Conservation (phyloP, 2,888 invertebrate genomes). For the Nebria brevicollis region DNA sequence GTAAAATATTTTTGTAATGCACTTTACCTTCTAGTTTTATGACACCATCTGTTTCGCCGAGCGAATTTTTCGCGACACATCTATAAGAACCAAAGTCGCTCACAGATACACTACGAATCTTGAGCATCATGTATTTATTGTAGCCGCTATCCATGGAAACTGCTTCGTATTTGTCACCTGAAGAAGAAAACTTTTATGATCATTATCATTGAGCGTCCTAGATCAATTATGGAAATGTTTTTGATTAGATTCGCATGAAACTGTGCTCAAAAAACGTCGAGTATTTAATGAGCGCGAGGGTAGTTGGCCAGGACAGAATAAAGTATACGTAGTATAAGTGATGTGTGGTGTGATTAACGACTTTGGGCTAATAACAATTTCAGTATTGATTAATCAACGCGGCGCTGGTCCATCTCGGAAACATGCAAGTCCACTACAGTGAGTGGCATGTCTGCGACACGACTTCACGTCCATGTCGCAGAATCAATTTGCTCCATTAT, state of each 20-base stretch:
- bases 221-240: too few species aligned
- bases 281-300: neutral
- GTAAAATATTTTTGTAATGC: neutral
- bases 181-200: conserved; percentile 52
- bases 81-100: conserved; percentile 89
- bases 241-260: too few species aligned
- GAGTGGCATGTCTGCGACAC: conserved; percentile 46
- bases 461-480: conserved; percentile 14
- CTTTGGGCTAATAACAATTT: conserved; percentile 57
- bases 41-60: conserved; percentile 89
- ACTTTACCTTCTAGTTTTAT: conserved; percentile 87
- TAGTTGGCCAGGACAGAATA: neutral
- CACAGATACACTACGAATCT: conserved; percentile 81
- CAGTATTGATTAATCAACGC: conserved; percentile 56
- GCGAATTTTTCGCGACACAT: conserved; percentile 91
- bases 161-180: conserved; percentile 90
- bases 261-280: too few species aligned
- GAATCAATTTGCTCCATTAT: conserved; percentile 17
- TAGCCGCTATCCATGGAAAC: conserved; percentile 85
- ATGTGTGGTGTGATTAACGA: conserved; percentile 58
- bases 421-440: conserved; percentile 55
- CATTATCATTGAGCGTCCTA: neutral
- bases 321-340: conserved; percentile 22
- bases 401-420: conserved; percentile 42
- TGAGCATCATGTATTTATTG: conserved; percentile 91